Evolutionary conservation across 2,888 invertebrate species (phyloP), one percentile per base, ranked within the genome.

Genomic region (Idaea straminata): DNA sequence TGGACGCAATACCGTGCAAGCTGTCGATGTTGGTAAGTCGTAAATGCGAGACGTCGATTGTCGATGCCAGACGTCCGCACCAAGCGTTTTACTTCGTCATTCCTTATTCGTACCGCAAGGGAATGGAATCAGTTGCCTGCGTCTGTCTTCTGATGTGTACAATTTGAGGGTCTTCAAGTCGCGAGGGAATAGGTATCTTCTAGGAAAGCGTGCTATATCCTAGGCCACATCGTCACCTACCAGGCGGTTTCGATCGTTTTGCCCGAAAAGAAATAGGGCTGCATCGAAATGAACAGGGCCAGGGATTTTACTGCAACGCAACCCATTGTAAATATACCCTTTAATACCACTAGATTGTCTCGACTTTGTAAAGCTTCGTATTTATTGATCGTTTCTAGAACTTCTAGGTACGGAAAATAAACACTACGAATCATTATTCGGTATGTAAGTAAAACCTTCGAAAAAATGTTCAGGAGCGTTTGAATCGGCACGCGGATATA

Each of bases 241-340:
- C n/a, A n/a, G n/a, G n/a, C n/a, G n/a, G 64, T 61, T 63, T 67
- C 68, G 68, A 64, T 66, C 66, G 66, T 67, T 68, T 69, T 72
- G 72, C 65, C 47, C 15, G 6, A 16, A 25, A 13, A 10, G 7
- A 47, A 47, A 47, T 47, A 47, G 47, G 47, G 13, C 47, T 7
- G 47, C 47, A 47, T 7, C 10, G 0, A 47, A 7, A 47, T 10
- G 47, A 13, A 47, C 36, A 3, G 36, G 36, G 36, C 5, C 36
- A 3, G 36, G 36, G 36, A 36, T 36, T 36, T 36, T 36, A 36
- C 36, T 36, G 36, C 36, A 36, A 36, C 36, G 36, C 10, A 36
- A 36, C 6, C 36, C 36, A 7, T 36, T 7, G 36, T 36, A 10
- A 36, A 10, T 2, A 7, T 36, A 36, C 36, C 36, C 25, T 36